Percentiles rank a stretch among this genome's conserved stretches.
phyloP scores from a whole-genome alignment of 2,888 invertebrate genomes.

The Aphelenchoides bicaudatus region DNA sequence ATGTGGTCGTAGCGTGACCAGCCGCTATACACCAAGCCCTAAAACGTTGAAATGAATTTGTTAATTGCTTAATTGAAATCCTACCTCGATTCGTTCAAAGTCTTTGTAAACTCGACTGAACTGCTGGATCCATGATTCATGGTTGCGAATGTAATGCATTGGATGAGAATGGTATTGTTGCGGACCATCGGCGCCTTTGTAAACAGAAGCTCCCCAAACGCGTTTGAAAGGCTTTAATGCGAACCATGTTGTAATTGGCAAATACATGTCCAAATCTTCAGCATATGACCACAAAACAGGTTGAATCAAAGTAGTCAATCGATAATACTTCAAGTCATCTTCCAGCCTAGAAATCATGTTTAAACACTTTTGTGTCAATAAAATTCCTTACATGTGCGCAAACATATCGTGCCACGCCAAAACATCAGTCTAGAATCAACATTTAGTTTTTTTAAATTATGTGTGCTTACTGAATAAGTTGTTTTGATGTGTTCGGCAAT shows the following conservation, averaged over 20 bases:
- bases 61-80: not conserved
- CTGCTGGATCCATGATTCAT: conserved; percentile 62
- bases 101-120: conserved; percentile 55
- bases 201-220: conserved; percentile 74
- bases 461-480: conserved; percentile 27
- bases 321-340: conserved; percentile 41
- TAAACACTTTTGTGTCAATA: too few species aligned
- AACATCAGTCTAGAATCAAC: conserved; percentile 36
- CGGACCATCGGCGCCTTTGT: conserved; percentile 68
- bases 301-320: conserved; percentile 43
- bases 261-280: conserved; percentile 55
- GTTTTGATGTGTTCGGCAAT: conserved; percentile 46
- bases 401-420: conserved; percentile 61
- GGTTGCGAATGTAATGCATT: conserved; percentile 64
- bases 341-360: too few species aligned
- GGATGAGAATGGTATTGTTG: conserved; percentile 62
- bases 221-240: conserved; percentile 36
- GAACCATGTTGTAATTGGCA: conserved; percentile 67
- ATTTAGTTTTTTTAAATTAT: not conserved
- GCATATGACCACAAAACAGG: conserved; percentile 60
- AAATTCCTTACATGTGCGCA: conserved; percentile 41
- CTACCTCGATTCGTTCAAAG: conserved; percentile 49
- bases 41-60: conserved; percentile 8
- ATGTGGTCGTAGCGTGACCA: conserved; percentile 64
- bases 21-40: conserved; percentile 18